Base-by-base conservation (phyloP, 2,888 invertebrate species). In the Adineta ricciae region DNA sequence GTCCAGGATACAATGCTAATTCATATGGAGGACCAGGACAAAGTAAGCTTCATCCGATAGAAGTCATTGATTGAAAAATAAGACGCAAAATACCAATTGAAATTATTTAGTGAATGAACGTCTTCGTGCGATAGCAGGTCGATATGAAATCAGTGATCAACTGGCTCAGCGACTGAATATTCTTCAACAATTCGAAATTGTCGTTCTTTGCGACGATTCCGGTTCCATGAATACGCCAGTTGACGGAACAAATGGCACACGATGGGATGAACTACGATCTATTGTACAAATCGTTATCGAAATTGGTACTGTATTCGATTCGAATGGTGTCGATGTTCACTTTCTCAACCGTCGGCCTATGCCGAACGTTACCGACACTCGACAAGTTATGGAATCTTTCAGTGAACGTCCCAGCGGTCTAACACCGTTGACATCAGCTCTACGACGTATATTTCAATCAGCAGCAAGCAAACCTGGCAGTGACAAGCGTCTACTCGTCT, bases 211-310 rank as follows among this genome's bases (percentile, higher is more conserved):
- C 36, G 85, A 85, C 27, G 85, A 85, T 24, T 83, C 83, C 0
- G 85, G 85, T 38, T 85, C 85, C 8, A 85, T 85, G 85, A 85
- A 85, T 38, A 84, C 85, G 32, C 54, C 83, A 32, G 46, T 85
- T n/a, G 38, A 36, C 24, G 36, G 52, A 27, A 54, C 83, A 54
- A 32, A 24, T 16, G 83, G 54, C 7, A 85, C 73, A n/a, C 49
- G 85, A 36, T 85, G 85, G 85, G 83, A 85, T 36, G 85, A 85
- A 46, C 46, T 85, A 32, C 52, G 83, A 73, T 72, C 64, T 21
- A 83, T 85, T 78, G 83, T 83, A 9, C 46, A 82, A 38, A 85
- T 85, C 46, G 52, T 83, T 38, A 73, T 85, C 8, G 85, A 85
- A 72, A 85, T 85, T 27, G 83, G 83, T 32, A 83, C 41, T 54